Base-by-base conservation (phyloP, 2,113 vertebrate species). In the Rhinoderma darwinii region DNA sequence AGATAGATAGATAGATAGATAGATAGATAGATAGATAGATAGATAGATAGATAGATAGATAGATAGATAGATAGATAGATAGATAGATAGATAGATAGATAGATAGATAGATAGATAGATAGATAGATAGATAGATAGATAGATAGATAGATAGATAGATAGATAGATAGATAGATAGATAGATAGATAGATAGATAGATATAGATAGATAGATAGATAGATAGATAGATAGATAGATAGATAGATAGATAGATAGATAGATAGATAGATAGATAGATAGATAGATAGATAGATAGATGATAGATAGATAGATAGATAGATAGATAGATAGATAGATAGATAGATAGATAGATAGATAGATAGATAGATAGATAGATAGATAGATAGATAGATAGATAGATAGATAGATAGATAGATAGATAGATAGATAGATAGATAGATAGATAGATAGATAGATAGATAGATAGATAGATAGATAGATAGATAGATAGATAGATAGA, bases 401-500 rank as follows among this genome's bases (percentile, higher is more conserved):
- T 5, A 61, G n/a, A n/a, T n/a, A n/a, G 4, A 43, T 2, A 76
- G 74, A 76, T 8, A 50, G 74, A 76, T 11, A n/a, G 37, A 30
- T 6, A 76, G 12, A 47, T 15, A 74, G 39, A 41, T 11, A 74
- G 39, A 74, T 22, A 56, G 54, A 56, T 56, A 25, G 54, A n/a
- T 25, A 25, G 25, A 56, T 56, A 56, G 20, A 25, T 56, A 56
- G 20, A 56, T 56, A 56, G 22, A 56, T 56, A 61, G n/a, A 32
- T 0, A 5, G 47, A 78, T 14, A 37, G 47, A 51, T 18, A 77
- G 20, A 74, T 0, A 76, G 18, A 76, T n/a, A 32, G 75, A 32
- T 47, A 76, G 25, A 44, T 27, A 51, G 43, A 37, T 35, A 78
- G 76, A 78, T 43, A 78, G 76, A 56, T 20, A 54, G 61, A 66